These are phyloP conservation scores for Cecropterus lyciades DNA, from an alignment of 1,140 invertebrate species.

Conservation along the genomic window DNA sequence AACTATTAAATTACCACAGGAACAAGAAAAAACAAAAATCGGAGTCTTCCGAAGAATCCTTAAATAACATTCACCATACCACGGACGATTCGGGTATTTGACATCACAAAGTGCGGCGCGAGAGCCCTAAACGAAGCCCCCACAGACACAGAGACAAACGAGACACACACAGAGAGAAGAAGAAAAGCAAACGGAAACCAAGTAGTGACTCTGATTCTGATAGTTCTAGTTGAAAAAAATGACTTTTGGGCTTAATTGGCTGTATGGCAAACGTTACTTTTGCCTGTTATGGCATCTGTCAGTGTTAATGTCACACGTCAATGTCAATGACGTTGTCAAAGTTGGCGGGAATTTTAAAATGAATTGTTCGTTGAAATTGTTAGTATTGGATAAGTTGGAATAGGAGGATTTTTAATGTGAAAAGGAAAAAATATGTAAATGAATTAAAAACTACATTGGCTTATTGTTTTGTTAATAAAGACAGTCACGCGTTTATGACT, in stretches of 20 bases:
- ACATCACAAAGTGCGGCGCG: conserved; percentile 73
- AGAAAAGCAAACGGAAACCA: conserved; percentile 59
- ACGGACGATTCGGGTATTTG: conserved; percentile 80
- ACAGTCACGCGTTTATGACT: too few relatives aligned
- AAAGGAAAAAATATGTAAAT: background rate
- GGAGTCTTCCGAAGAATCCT: conserved; percentile 68
- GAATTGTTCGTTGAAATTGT: background rate
- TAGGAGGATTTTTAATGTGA: background rate
- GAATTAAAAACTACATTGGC: too few relatives aligned
- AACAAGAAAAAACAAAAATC: conserved; percentile 73
- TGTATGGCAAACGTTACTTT: conserved; percentile 20
- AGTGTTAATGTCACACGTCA: conserved; percentile 14
- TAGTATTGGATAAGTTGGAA: background rate
- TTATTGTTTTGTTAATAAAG: too few relatives aligned
- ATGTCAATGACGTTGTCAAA: conserved; percentile 10
- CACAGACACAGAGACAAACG: conserved; percentile 52
- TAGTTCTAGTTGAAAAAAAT: conserved; percentile 63
- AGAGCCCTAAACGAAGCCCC: conserved; percentile 55
- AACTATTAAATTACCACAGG: conserved; percentile 42
- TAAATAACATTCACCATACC: conserved; percentile 74
- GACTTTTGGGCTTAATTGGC: conserved; percentile 17
- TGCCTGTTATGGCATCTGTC: background rate
- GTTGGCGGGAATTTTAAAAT: background rate
- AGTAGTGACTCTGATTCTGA: conserved; percentile 54
- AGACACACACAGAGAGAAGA: conserved; percentile 60